These are phyloP conservation scores for Eurytoma californica DNA, from an alignment of 2,888 invertebrate species.

Conservation along the genomic window DNA sequence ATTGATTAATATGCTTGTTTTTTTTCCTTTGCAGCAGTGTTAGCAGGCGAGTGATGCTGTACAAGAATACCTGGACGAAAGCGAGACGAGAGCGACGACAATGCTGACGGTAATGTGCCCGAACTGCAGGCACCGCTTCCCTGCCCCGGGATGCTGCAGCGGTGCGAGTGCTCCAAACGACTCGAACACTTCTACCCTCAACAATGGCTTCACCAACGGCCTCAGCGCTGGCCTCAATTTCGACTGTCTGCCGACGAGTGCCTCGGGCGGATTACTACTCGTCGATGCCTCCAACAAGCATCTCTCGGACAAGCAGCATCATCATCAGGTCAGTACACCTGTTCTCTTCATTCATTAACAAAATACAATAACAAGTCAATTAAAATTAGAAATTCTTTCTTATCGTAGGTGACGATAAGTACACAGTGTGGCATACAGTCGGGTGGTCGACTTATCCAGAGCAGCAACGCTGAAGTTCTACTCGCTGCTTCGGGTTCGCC, in stretches of 20 bases:
- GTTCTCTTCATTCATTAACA: no score
- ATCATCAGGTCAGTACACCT: not conserved
- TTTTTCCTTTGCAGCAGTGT: conserved; percentile 25
- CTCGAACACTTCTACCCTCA: conserved; percentile 28
- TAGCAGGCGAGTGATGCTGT: conserved; percentile 41
- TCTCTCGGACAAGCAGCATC: not conserved
- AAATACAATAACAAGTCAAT: no score
- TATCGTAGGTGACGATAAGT: conserved; percentile 47
- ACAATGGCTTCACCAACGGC: conserved; percentile 8
- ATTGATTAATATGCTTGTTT: not conserved
- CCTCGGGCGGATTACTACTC: conserved; percentile 28
- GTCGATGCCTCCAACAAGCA: conserved; percentile 24
- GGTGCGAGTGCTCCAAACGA: conserved; percentile 32
- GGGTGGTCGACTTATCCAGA: conserved; percentile 50
- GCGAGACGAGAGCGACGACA: conserved; percentile 49
- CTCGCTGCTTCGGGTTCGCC: conserved; percentile 4
- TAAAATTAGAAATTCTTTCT: not conserved
- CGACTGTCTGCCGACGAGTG: not conserved
- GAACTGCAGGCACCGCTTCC: conserved; percentile 82
- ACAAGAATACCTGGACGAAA: not conserved
- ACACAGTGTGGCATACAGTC: conserved; percentile 52
- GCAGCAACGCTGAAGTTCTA: conserved; percentile 42
- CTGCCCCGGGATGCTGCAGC: conserved; percentile 69
- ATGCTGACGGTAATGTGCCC: conserved; percentile 81
- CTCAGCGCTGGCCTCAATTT: not conserved